phyloP scores from a whole-genome alignment of 30 jellyfish, hydroid and myxozoan species.

The Cassiopea andromeda region DNA sequence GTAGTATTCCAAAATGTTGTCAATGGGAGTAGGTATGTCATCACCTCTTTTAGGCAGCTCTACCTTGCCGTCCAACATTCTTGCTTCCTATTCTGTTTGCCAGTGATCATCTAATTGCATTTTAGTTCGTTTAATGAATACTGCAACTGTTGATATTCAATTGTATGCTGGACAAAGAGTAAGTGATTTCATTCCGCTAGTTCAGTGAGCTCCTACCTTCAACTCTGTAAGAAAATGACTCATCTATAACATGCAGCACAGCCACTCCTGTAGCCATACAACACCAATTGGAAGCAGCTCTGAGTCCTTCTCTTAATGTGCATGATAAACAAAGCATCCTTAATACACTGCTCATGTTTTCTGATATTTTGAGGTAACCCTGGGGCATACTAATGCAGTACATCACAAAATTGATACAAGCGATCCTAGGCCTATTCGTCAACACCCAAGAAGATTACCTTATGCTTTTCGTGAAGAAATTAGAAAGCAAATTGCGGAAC shows the following conservation, averaged over 20 bases:
- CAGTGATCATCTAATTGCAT: constrained; percentile 11
- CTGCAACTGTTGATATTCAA: constrained; percentile 30
- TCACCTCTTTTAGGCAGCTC: constrained; percentile 15
- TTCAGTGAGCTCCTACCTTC: neutral
- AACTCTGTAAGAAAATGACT: neutral
- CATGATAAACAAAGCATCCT: neutral
- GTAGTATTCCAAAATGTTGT: constrained; percentile 18
- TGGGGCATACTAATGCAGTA: constrained; percentile 35
- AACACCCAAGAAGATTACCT: constrained; percentile 49
- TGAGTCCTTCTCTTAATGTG: neutral
- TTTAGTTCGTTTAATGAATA: constrained; percentile 41
- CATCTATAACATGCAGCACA: neutral
- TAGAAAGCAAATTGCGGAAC: constrained; percentile 24
- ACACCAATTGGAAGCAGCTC: neutral
- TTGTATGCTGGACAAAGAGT: constrained; percentile 36
- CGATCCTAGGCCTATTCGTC: constrained; percentile 39
- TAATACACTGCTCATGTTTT: constrained; percentile 1
- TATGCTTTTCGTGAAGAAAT: constrained; percentile 41
- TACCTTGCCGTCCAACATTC: constrained; percentile 9
- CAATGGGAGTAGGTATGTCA: constrained; percentile 43
- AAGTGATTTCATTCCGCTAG: neutral
- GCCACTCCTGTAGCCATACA: constrained; percentile 4
- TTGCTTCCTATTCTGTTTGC: constrained; percentile 44
- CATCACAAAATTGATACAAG: constrained; percentile 33
- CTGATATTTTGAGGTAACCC: constrained; percentile 35